phyloP scores from a whole-genome alignment of 64 coral and sea anemone genomes.

The Montipora cactus region DNA sequence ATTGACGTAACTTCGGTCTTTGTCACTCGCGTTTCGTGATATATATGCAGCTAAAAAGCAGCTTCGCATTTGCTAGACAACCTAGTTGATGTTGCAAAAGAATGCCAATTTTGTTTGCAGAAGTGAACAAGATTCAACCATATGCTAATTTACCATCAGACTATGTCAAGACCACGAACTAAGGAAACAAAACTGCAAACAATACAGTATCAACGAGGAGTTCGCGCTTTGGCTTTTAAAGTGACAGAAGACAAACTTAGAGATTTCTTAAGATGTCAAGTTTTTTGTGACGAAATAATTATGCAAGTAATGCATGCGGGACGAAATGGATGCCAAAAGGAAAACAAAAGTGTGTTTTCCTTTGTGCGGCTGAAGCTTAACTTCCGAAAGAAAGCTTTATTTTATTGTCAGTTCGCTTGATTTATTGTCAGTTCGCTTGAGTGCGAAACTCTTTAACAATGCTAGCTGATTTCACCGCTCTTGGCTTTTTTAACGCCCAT shows the following conservation, averaged over 20 bases:
- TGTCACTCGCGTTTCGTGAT: neutral
- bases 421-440: no score
- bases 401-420: no score
- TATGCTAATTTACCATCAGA: slow-evolving; percentile 35
- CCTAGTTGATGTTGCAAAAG: slow-evolving; percentile 41
- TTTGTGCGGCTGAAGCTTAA: no score
- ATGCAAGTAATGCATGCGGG: no score
- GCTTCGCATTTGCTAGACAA: slow-evolving; percentile 22
- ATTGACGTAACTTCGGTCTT: neutral
- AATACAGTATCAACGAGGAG: slow-evolving; percentile 24
- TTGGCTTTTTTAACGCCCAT: no score
- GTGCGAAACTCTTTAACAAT: no score
- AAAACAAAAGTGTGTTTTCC: no score
- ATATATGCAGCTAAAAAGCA: neutral
- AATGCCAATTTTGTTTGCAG: slow-evolving; percentile 33
- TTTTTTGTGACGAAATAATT: neutral
- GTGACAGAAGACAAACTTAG: slow-evolving; percentile 19
- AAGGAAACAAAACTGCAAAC: slow-evolving; percentile 49
- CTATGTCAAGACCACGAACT: neutral
- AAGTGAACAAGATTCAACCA: neutral
- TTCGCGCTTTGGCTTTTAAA: neutral
- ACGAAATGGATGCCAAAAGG: no score
- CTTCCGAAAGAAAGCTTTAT: no score
- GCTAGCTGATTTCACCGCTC: no score
- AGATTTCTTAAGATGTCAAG: neutral